Conservation (phyloP, 1,140 invertebrate species). For the Drosophila pectinifera region DNA sequence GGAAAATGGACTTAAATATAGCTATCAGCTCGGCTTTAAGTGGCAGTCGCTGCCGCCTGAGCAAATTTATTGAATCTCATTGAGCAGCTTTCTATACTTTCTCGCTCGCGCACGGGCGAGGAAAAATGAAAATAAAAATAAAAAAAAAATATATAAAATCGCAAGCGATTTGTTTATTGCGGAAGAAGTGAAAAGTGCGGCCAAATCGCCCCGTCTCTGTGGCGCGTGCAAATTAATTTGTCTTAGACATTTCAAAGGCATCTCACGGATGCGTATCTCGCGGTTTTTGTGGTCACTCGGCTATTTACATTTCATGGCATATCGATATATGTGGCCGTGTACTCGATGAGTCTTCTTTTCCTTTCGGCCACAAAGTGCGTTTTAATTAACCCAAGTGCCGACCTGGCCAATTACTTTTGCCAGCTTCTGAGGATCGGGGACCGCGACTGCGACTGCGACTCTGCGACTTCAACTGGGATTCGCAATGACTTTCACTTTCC, state of each 20-base stretch:
- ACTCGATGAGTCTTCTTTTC: conserved; percentile 22
- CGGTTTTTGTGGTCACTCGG: conserved; percentile 73
- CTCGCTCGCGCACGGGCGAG: conserved; percentile 31
- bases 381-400: conserved; percentile 65
- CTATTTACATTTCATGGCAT: conserved; percentile 71
- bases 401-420: conserved; percentile 65
- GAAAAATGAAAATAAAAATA: conserved; percentile 6
- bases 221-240: conserved; percentile 42
- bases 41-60: conserved; percentile 66
- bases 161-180: conserved; percentile 68
- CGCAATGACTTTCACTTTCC: conserved; percentile 79
- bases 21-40: conserved; percentile 73
- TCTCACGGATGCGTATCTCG: conserved; percentile 74
- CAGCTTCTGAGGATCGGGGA: conserved; percentile 38
- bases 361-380: conserved; percentile 53
- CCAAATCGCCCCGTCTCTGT: conserved; percentile 39
- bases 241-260: conserved; percentile 76
- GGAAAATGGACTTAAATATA: conserved; percentile 75
- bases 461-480: conserved; percentile 39
- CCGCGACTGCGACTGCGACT: conserved; percentile 2
- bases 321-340: conserved; percentile 42
- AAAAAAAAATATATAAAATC: conserved; percentile 15
- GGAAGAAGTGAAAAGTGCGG: conserved; percentile 76
- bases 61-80: conserved; percentile 81
- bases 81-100: conserved; percentile 78